Evolutionary conservation across 2,888 invertebrate species (phyloP).

Genomic region (Tachina lurida): DNA sequence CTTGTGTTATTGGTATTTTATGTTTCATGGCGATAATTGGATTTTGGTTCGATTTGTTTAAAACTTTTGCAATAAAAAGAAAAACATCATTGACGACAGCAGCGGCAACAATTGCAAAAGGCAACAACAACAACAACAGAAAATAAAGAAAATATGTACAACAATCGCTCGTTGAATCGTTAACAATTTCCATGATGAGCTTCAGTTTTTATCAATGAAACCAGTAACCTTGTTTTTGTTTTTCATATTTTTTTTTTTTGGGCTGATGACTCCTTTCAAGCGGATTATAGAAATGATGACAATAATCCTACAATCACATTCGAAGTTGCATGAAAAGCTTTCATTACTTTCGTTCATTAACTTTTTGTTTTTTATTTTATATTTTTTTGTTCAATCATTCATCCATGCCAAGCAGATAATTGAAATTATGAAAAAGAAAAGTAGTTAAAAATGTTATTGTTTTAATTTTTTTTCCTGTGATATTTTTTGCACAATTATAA

Average conservation of each 20-base stretch:
- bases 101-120: slow-evolving; percentile 24
- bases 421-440: slow-evolving; percentile 26
- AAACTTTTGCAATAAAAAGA: slow-evolving; percentile 48
- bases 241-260: slow-evolving; percentile 2
- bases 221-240: slow-evolving; percentile 47
- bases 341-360: slow-evolving; percentile 33
- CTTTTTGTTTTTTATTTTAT: not conserved
- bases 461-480: not conserved
- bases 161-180: slow-evolving; percentile 62
- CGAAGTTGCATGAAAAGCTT: slow-evolving; percentile 45
- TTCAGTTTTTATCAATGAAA: slow-evolving; percentile 55
- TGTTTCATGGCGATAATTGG: slow-evolving; percentile 69
- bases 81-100: slow-evolving; percentile 29
- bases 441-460: slow-evolving; percentile 2
- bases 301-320: slow-evolving; percentile 46
- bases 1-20: slow-evolving; percentile 50
- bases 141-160: not conserved
- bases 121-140: slow-evolving; percentile 6
- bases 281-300: slow-evolving; percentile 61
- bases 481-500: not conserved
- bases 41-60: slow-evolving; percentile 71
- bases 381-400: slow-evolving; percentile 2
- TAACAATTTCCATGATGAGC: slow-evolving; percentile 69
- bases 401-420: slow-evolving; percentile 42
- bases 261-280: slow-evolving; percentile 57